Conservation (phyloP, 2,888 invertebrate species). For the Apamea crenata region DNA sequence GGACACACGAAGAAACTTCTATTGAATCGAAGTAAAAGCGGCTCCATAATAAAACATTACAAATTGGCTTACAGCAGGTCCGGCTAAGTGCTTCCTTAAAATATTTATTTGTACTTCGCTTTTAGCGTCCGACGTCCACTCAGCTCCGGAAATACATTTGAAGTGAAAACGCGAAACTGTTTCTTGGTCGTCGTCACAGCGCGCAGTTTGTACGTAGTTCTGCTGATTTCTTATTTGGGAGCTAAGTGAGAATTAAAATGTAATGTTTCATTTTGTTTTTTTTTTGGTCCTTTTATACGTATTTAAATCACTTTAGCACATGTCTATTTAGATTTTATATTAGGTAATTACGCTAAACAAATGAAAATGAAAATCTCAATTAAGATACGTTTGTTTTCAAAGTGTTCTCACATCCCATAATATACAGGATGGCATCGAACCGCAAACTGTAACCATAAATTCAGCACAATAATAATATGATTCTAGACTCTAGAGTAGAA, state of each 20-base stretch:
- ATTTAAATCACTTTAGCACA: no score
- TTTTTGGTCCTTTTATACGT: neutral
- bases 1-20: constrained; percentile 53
- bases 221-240: neutral
- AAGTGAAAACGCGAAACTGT: constrained; percentile 57
- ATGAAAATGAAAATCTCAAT: neutral
- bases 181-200: constrained; percentile 41
- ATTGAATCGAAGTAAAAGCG: constrained; percentile 57
- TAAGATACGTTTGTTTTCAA: neutral
- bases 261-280: neutral
- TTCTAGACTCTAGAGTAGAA: no score
- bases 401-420: neutral
- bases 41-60: constrained; percentile 65
- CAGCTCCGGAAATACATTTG: constrained; percentile 68
- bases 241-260: constrained; percentile 7
- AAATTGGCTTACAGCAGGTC: constrained; percentile 69
- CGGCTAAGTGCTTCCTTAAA: constrained; percentile 72
- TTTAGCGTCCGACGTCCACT: constrained; percentile 75
- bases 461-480: no score
- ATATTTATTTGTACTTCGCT: constrained; percentile 77
- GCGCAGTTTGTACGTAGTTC: constrained; percentile 29
- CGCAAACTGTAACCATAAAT: no score
- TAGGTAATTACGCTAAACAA: neutral
- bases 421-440: no score
- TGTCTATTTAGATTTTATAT: neutral